These are phyloP conservation scores for Lottia gigantea DNA, from an alignment of 2,888 invertebrate genomes.

Conservation along the genomic window DNA sequence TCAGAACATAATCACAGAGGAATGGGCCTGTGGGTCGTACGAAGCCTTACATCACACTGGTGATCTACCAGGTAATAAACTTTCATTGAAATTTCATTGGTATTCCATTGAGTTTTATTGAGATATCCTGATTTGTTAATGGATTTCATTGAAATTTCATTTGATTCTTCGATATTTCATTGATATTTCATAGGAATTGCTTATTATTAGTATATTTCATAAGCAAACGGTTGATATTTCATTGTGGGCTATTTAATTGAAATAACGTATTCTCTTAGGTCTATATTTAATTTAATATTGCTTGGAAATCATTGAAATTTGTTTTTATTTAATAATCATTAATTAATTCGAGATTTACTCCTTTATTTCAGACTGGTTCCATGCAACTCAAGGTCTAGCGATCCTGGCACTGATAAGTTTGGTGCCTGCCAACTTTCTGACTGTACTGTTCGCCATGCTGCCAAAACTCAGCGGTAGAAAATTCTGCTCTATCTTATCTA, in stretches of 20 bases:
- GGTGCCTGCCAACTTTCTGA: neutral
- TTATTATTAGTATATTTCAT: too few species aligned
- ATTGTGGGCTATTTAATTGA: too few species aligned
- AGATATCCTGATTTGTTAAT: too few species aligned
- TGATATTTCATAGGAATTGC: neutral
- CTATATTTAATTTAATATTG: neutral
- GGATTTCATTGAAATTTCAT: too few species aligned
- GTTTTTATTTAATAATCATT: too few species aligned
- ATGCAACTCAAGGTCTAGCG: constrained; percentile 10
- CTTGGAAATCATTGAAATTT: neutral
- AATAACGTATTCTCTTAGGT: too few species aligned
- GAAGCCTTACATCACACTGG: constrained; percentile 13
- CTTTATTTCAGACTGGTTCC: constrained; percentile 6
- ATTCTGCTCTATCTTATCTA: constrained; percentile 3
- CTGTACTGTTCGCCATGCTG: constrained; percentile 9
- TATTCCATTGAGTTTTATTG: neutral
- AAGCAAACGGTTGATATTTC: too few species aligned
- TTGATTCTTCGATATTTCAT: neutral
- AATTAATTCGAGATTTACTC: neutral
- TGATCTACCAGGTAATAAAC: constrained; percentile 16
- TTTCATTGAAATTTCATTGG: neutral
- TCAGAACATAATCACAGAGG: neutral
- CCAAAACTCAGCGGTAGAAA: constrained; percentile 19
- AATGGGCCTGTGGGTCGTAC: constrained; percentile 15
- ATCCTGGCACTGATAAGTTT: constrained; percentile 4